phyloP scores from a whole-genome alignment of 2,888 invertebrate species.

The Synergus itoensis region DNA sequence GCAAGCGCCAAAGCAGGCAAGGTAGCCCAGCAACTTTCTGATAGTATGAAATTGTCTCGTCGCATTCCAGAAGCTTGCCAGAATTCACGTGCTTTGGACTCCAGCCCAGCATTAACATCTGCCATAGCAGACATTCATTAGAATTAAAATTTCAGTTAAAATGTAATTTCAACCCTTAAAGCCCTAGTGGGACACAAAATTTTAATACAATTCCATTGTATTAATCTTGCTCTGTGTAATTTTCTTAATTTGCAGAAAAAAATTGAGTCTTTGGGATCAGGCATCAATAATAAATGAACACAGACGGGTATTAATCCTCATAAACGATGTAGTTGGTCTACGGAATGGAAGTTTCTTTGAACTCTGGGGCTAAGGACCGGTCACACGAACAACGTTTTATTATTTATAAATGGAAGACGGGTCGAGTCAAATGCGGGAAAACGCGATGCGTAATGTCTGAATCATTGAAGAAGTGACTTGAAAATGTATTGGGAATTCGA shows the following conservation, averaged over 20 bases:
- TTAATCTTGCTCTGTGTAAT: no score
- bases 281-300: conserved; percentile 17
- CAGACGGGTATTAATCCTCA: conserved; percentile 23
- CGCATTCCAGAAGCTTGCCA: conserved; percentile 45
- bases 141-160: background rate
- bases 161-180: background rate
- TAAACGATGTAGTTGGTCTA: conserved; percentile 21
- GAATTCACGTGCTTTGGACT: background rate
- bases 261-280: background rate
- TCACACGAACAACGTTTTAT: conserved; percentile 32
- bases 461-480: conserved; percentile 47
- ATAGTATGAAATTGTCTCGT: conserved; percentile 52
- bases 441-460: conserved; percentile 44
- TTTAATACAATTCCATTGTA: no score
- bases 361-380: conserved; percentile 28
- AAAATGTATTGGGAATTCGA: conserved; percentile 42
- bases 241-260: background rate
- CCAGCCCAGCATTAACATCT: background rate
- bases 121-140: background rate
- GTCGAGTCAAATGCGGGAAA: conserved; percentile 43
- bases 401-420: conserved; percentile 38
- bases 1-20: conserved; percentile 44
- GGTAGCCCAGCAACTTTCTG: conserved; percentile 47
- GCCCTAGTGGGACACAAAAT: no score
- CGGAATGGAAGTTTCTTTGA: conserved; percentile 37